phyloP scores from a whole-genome alignment of 2,888 invertebrate species.

The Chrysolina haemoptera region DNA sequence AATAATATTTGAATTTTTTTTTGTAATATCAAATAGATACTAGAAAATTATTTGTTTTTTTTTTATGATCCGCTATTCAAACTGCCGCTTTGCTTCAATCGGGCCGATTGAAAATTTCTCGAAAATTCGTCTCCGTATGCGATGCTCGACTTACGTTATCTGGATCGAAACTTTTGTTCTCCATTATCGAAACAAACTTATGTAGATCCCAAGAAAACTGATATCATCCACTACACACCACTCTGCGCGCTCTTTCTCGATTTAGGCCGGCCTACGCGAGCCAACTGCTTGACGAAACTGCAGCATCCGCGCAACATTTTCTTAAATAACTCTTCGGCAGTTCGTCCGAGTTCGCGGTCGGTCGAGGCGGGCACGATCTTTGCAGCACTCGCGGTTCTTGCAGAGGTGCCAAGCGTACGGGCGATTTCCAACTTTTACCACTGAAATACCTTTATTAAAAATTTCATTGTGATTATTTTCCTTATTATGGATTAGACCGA shows the following conservation, averaged over 20 bases:
- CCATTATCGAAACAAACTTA: conserved; percentile 58
- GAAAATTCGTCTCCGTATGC: too few relatives aligned
- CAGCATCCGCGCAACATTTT: conserved; percentile 44
- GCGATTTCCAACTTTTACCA: not conserved
- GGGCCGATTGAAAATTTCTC: too few relatives aligned
- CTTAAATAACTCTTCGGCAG: conserved; percentile 32
- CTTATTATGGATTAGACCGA: too few relatives aligned
- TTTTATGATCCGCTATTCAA: too few relatives aligned
- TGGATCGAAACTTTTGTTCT: conserved; percentile 65
- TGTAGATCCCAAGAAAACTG: conserved; percentile 56
- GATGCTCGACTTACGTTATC: conserved; percentile 64
- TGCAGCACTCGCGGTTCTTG: conserved; percentile 7
- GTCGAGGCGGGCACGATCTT: not conserved
- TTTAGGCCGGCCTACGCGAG: conserved; percentile 33
- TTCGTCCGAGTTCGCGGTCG: conserved; percentile 26
- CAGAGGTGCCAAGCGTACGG: not conserved
- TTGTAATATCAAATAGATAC: too few relatives aligned
- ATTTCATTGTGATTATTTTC: too few relatives aligned
- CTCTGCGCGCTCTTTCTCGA: conserved; percentile 64
- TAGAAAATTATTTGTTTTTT: too few relatives aligned
- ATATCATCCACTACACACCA: conserved; percentile 68
- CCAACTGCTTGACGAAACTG: conserved; percentile 17
- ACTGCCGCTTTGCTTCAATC: too few relatives aligned
- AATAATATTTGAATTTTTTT: too few relatives aligned
- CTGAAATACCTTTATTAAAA: too few relatives aligned